A percentile compares a stretch with the other conserved stretches of the same genome.
Evolutionary conservation across 2,888 invertebrate species (phyloP).

Genomic region (Troilus luridus): DNA sequence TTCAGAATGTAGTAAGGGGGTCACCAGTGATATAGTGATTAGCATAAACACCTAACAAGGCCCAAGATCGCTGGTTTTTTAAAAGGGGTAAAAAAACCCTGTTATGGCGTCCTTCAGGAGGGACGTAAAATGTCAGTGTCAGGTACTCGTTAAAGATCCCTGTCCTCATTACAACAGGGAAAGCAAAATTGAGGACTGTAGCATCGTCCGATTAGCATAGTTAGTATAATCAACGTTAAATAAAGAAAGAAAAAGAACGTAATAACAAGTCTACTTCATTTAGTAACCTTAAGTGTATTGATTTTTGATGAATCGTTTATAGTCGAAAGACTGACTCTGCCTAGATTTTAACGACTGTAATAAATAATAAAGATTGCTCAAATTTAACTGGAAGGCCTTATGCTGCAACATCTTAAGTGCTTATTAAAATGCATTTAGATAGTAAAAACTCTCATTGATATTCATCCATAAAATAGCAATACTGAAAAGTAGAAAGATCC

Average conservation of each 20-base stretch:
- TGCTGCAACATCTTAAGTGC: background rate
- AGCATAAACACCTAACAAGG: no score
- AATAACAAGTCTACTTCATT: background rate
- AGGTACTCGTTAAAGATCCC: no score
- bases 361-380: background rate
- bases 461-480: background rate
- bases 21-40: no score
- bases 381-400: background rate
- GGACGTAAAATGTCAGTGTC: no score
- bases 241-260: no score
- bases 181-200: no score
- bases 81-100: no score
- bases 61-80: no score
- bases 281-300: background rate
- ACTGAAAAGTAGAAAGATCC: background rate
- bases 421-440: background rate
- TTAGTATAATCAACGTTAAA: no score
- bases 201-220: no score
- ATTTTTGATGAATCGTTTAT: background rate
- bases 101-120: no score
- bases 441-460: background rate
- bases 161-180: no score
- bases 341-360: background rate
- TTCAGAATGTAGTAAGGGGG: background rate
- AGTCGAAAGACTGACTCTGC: background rate